A percentile compares a stretch with the other conserved stretches of the same genome.
phyloP scores from a whole-genome alignment of 2,888 invertebrate genomes.

The Mesodorylaimus sp. region DNA sequence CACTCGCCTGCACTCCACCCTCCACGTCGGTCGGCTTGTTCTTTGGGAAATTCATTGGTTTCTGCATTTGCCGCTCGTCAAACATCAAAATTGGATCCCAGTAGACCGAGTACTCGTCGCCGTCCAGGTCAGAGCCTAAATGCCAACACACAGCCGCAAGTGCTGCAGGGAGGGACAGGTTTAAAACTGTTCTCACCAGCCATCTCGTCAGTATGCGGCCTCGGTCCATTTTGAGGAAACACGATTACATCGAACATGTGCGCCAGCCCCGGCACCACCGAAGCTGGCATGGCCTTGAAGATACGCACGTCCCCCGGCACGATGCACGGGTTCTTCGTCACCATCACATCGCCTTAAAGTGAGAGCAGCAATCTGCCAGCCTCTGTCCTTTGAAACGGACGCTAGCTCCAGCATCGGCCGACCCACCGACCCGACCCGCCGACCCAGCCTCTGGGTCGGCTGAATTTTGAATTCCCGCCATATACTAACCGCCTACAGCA shows the following conservation, averaged over 20 bases:
- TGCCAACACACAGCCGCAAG: neutral
- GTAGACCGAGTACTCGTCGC: constrained; percentile 33
- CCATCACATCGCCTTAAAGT: constrained; percentile 16
- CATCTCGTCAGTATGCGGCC: constrained; percentile 34
- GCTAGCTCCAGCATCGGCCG: too few relatives aligned
- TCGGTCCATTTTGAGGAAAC: constrained; percentile 30
- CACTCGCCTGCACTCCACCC: neutral
- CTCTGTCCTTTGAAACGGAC: too few relatives aligned
- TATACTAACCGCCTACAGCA: too few relatives aligned
- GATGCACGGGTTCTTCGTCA: constrained; percentile 34
- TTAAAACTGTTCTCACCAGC: constrained; percentile 18
- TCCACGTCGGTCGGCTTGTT: neutral
- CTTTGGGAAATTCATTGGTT: constrained; percentile 17
- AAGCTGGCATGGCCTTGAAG: constrained; percentile 23
- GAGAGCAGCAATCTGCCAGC: too few relatives aligned
- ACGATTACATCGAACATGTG: constrained; percentile 31
- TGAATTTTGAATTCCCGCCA: too few relatives aligned
- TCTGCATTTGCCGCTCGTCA: constrained; percentile 19
- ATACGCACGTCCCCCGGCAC: constrained; percentile 32
- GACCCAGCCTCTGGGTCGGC: too few relatives aligned
- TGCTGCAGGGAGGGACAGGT: neutral
- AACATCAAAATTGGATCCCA: constrained; percentile 30
- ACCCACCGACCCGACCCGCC: too few relatives aligned
- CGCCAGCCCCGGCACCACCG: too few relatives aligned
- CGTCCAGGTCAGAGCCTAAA: constrained; percentile 33